Conservation (phyloP, 1,140 invertebrate genomes). For the Episyrphus balteatus region DNA sequence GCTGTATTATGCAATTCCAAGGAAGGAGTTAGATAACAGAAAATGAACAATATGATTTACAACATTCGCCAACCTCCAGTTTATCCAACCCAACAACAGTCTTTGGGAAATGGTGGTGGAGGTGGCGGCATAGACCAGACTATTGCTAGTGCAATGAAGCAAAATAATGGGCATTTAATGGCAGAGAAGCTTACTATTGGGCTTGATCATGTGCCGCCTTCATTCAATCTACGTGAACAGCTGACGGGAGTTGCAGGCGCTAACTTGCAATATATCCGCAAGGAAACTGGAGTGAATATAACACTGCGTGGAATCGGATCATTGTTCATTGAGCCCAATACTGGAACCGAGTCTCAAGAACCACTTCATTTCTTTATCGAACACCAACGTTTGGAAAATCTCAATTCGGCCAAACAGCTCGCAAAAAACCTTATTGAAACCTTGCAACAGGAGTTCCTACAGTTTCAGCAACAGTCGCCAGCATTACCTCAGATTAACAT, state of each 20-base stretch:
- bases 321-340: conserved; percentile 47
- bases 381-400: conserved; percentile 55
- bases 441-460: conserved; percentile 61
- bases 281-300: conserved; percentile 44
- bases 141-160: too few relatives aligned
- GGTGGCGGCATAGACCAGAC: too few relatives aligned
- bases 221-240: conserved; percentile 60
- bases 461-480: conserved; percentile 37
- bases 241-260: conserved; percentile 46
- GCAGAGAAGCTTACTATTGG: conserved; percentile 67
- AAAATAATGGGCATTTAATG: not conserved
- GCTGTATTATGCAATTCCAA: too few relatives aligned
- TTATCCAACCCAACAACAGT: too few relatives aligned
- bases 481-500: too few relatives aligned
- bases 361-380: conserved; percentile 69
- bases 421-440: conserved; percentile 70
- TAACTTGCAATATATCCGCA: conserved; percentile 64
- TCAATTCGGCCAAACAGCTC: conserved; percentile 60
- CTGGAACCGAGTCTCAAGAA: conserved; percentile 58
- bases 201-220: conserved; percentile 61
- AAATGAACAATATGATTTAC: too few relatives aligned
- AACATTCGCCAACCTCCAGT: too few relatives aligned
- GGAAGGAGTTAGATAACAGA: too few relatives aligned
- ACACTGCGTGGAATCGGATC: conserved; percentile 59
- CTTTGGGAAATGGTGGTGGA: too few relatives aligned